These are phyloP conservation scores for Synanthedon myopaeformis DNA, from an alignment of 2,888 invertebrate species.

Conservation along the genomic window DNA sequence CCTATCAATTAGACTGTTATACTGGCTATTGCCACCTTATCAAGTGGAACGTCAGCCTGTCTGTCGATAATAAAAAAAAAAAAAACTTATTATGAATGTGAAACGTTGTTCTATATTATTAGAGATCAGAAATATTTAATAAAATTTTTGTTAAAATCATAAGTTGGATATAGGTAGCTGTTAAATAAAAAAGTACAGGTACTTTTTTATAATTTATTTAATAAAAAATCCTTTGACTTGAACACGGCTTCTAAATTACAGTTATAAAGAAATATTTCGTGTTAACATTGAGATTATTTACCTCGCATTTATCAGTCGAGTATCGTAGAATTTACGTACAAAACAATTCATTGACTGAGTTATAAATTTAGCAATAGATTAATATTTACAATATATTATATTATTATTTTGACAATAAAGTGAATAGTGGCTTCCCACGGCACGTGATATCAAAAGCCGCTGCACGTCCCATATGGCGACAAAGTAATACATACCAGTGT, in stretches of 20 bases:
- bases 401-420: slow-evolving; percentile 4
- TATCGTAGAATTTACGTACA: slow-evolving; percentile 38
- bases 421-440: background rate
- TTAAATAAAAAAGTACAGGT: background rate
- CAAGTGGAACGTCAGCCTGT: too few species aligned
- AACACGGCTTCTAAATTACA: slow-evolving; percentile 71
- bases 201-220: slow-evolving; percentile 44
- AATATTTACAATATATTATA: slow-evolving; percentile 20
- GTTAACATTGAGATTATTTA: slow-evolving; percentile 58
- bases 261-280: slow-evolving; percentile 47
- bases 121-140: background rate
- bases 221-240: slow-evolving; percentile 70
- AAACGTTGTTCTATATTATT: background rate
- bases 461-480: too few species aligned
- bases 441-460: too few species aligned
- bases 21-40: too few species aligned
- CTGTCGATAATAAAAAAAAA: too few species aligned
- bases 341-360: slow-evolving; percentile 48
- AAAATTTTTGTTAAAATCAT: background rate
- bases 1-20: too few species aligned
- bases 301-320: slow-evolving; percentile 46
- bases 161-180: background rate
- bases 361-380: slow-evolving; percentile 19
- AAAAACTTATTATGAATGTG: too few species aligned
- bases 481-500: too few species aligned